Base-by-base conservation (phyloP, 1,140 invertebrate genomes). In the Rhysida immarginata region DNA sequence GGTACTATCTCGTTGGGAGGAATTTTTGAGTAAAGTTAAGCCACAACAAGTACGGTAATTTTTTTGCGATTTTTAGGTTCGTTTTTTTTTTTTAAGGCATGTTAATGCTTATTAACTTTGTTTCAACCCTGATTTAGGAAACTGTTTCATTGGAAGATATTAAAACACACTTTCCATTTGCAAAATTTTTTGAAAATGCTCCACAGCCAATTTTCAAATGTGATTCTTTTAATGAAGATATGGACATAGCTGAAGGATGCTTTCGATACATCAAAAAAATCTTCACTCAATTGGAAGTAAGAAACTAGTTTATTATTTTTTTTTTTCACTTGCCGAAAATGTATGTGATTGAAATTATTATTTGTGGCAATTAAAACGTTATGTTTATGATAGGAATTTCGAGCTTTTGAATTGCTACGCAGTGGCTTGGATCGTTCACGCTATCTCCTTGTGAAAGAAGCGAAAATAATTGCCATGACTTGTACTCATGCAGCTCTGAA, bases 401-500 rank as follows among this genome's bases (percentile, higher is more conserved):
- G 94, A 54, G 94, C 96, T 0, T 99, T 99, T 74, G 96, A 99
- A 70, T 63, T 74, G 61, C 70, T 99, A 1, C 76, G 96, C 26
- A 96, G 89, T 59, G 96, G 96, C 2, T 70, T 94, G 11, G 96
- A 99, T 70, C 75, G 95, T 49, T 92, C 93, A 0, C 89, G 96
- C 59, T 99, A 99, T 71, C 74, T 99, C 16, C 71, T 99, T 1
- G 93, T 99, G 0, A 97, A 97, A 69, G 96, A 99, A 72, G 96
- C 96, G 0, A 99, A 98, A 74, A 96, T 99, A 25, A 99, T 99
- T 63, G 96, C 96, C 1, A 99, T 99, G 96, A 99, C 96, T 1
- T 99, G 96, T 76, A 99, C 96, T 0, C 96, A 99, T 72, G 96
- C 96, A 16, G 96, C 96, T 0, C 75, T 99, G 0, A 98, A 97